These are phyloP conservation scores for Poliocrania exsul DNA, from an alignment of 2,797 vertebrate genomes.

Conservation along the genomic window DNA sequence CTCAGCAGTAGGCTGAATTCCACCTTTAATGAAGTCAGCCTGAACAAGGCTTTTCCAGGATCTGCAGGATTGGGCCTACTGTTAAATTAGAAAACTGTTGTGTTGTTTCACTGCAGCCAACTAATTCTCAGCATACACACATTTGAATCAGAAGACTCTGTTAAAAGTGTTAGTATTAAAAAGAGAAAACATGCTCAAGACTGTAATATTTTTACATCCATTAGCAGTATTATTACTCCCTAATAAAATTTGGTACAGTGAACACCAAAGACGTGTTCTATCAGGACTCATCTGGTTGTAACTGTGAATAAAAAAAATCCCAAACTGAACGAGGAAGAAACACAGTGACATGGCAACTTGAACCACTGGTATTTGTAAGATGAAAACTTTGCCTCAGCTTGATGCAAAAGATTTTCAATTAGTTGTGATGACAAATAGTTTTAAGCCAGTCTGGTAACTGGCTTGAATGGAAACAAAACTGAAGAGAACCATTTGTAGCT, in stretches of 20 bases:
- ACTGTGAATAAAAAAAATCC: not conserved
- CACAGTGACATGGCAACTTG: not conserved
- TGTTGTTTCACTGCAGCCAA: not conserved
- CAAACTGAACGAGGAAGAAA: not conserved
- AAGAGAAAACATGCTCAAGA: not conserved
- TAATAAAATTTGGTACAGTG: not conserved
- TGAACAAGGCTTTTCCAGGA: not conserved
- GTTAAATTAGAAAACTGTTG: not conserved
- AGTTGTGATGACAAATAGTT: not conserved
- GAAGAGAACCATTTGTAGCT: not conserved
- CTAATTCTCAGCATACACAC: not conserved
- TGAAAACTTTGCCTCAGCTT: not conserved
- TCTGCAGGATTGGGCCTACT: not conserved
- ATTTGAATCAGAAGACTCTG: not conserved
- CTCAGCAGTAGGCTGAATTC: constrained; percentile 49
- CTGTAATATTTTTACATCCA: not conserved
- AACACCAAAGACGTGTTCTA: not conserved
- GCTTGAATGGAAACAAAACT: not conserved
- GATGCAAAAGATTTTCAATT: not conserved
- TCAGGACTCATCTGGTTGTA: not conserved
- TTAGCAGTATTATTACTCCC: not conserved
- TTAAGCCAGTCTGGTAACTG: not conserved
- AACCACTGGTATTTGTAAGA: not conserved
- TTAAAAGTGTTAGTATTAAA: not conserved
- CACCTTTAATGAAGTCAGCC: not conserved